Percentiles rank a stretch among this genome's conserved stretches.
phyloP scores from a whole-genome alignment of 2,888 invertebrate species.

The Drosophila paramelanica region DNA sequence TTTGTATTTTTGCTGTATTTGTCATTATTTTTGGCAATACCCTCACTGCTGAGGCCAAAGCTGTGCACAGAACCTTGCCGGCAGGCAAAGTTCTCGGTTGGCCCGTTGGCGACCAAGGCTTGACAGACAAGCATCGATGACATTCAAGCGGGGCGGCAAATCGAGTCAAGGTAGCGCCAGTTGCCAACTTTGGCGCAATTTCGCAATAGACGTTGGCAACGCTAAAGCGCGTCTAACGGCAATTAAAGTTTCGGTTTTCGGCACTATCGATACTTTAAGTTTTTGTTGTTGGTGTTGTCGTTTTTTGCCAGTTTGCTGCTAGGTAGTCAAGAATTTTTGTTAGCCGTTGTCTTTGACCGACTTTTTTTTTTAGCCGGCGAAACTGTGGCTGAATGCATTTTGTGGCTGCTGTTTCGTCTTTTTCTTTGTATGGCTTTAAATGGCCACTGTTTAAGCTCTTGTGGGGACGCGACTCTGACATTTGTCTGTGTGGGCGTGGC shows the following conservation, averaged over 20 bases:
- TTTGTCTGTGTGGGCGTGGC: constrained; percentile 11
- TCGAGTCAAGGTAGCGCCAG: constrained; percentile 62
- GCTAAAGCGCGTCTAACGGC: constrained; percentile 59
- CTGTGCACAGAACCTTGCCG: constrained; percentile 21
- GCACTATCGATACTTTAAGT: constrained; percentile 30
- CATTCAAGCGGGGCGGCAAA: constrained; percentile 46
- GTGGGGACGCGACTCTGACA: constrained; percentile 30
- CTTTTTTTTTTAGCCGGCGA: constrained; percentile 39
- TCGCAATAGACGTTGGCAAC: constrained; percentile 36
- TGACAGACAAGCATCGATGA: constrained; percentile 37
- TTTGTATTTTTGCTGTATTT: constrained; percentile 12
- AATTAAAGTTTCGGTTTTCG: constrained; percentile 55
- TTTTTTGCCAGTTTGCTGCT: constrained; percentile 19
- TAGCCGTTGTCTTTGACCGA: constrained; percentile 78
- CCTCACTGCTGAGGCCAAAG: background rate
- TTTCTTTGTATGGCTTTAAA: background rate
- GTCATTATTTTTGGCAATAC: background rate
- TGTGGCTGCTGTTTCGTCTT: background rate
- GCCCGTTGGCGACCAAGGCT: constrained; percentile 19
- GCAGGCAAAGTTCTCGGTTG: constrained; percentile 36
- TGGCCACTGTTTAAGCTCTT: constrained; percentile 16
- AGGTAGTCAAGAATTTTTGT: constrained; percentile 63
- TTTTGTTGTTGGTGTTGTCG: constrained; percentile 1
- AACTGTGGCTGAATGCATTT: constrained; percentile 40
- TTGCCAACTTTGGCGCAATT: constrained; percentile 28